Conservation (phyloP, 2,113 vertebrate species). For the Lasiurus cinereus region DNA sequence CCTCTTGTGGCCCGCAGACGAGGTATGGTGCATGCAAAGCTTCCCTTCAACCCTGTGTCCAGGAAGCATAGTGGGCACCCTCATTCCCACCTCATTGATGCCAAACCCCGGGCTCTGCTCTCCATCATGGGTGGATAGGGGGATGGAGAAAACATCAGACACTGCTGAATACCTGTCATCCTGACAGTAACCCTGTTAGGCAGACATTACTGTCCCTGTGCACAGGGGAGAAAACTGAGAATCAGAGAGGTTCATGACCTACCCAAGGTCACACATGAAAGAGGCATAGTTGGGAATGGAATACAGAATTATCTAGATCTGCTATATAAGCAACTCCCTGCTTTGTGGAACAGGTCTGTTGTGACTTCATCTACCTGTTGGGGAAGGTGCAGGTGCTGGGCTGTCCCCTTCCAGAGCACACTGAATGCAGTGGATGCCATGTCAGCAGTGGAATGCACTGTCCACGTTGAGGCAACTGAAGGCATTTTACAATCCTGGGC, state of each 20-base stretch:
- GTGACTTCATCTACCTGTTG: neutral
- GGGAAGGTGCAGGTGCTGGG: neutral
- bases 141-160: neutral
- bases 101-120: neutral
- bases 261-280: neutral
- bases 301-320: neutral
- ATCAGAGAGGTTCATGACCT: neutral
- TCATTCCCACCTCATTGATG: neutral
- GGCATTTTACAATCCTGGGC: neutral
- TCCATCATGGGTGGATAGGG: neutral
- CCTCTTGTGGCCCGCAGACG: slow-evolving; percentile 88
- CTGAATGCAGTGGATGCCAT: neutral
- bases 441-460: neutral
- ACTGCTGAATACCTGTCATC: neutral
- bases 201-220: neutral
- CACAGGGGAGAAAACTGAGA: neutral
- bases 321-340: neutral
- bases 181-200: neutral
- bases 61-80: neutral
- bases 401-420: neutral
- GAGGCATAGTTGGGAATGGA: neutral
- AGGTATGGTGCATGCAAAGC: slow-evolving; percentile 81
- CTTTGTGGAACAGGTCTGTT: neutral
- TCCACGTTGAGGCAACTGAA: neutral
- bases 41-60: neutral